These are phyloP conservation scores for Battus philenor DNA, from an alignment of 1,140 invertebrate genomes.

Conservation along the genomic window DNA sequence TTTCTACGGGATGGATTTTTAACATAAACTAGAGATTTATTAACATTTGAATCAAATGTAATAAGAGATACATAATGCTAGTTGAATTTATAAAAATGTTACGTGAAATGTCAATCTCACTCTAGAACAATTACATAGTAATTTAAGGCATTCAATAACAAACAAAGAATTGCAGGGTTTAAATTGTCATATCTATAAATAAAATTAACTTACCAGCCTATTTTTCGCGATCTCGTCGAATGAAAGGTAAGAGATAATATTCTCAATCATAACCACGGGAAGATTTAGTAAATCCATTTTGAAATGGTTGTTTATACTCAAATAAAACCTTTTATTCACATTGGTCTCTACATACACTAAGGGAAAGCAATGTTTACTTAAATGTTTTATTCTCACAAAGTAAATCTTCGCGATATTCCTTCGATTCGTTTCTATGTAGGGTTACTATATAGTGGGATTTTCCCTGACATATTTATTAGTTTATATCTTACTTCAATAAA, in stretches of 20 bases:
- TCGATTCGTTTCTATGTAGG: slow-evolving; percentile 2
- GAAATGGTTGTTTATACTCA: slow-evolving; percentile 10
- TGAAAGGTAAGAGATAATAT: slow-evolving; percentile 85
- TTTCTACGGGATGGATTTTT: too few species aligned
- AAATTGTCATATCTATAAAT: slow-evolving; percentile 42
- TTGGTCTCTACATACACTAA: too few species aligned
- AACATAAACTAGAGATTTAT: too few species aligned
- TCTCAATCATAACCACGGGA: slow-evolving; percentile 86
- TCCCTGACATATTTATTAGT: too few species aligned
- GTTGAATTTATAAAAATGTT: too few species aligned
- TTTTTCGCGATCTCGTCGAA: slow-evolving; percentile 90
- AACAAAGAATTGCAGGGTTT: slow-evolving; percentile 8
- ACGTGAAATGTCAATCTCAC: too few species aligned
- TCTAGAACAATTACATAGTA: background rate
- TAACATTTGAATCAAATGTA: too few species aligned
- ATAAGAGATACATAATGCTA: too few species aligned
- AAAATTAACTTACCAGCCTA: slow-evolving; percentile 81
- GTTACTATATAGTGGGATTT: background rate
- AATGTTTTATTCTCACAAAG: background rate
- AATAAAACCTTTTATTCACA: slow-evolving; percentile 23
- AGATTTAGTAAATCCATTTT: slow-evolving; percentile 78
- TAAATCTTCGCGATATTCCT: slow-evolving; percentile 2
- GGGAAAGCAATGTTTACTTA: background rate
- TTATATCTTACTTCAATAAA: too few species aligned
- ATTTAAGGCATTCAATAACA: background rate